Evolutionary conservation across 2,888 invertebrate species (phyloP).

Genomic region (Prionchulus punctatus): DNA sequence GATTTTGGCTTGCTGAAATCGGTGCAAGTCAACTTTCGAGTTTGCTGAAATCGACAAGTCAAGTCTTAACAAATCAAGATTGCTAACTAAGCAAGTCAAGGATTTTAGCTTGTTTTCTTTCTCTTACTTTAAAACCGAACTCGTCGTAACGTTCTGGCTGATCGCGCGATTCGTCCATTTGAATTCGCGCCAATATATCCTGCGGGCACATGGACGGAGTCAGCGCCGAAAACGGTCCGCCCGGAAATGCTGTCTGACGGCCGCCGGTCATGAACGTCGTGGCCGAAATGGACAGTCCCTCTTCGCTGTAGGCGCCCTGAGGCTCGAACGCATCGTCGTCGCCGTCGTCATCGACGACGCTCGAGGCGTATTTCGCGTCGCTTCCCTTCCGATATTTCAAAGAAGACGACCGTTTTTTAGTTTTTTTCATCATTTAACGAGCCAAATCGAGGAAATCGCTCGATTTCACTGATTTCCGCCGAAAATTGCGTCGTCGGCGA

Average conservation of each 20-base stretch:
- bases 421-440: no score
- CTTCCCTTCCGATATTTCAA: conserved; percentile 3
- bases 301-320: conserved; percentile 36
- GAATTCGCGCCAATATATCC: conserved; percentile 60
- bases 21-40: no score
- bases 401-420: neutral
- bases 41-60: no score
- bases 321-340: conserved; percentile 5
- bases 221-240: conserved; percentile 81
- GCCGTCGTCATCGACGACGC: neutral
- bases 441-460: no score
- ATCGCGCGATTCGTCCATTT: conserved; percentile 5
- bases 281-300: conserved; percentile 50
- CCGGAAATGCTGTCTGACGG: conserved; percentile 30
- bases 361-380: conserved; percentile 9
- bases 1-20: no score
- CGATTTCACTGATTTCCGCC: no score
- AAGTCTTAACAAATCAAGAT: neutral
- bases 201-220: conserved; percentile 94
- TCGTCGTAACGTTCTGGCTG: conserved; percentile 16
- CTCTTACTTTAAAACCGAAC: conserved; percentile 11
- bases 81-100: neutral
- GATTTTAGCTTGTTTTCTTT: no score
- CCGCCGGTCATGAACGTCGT: conserved; percentile 32
- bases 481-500: no score